These are phyloP conservation scores for Oreochromis niloticus DNA, from an alignment of 2,113 vertebrate species.

Conservation along the genomic window DNA sequence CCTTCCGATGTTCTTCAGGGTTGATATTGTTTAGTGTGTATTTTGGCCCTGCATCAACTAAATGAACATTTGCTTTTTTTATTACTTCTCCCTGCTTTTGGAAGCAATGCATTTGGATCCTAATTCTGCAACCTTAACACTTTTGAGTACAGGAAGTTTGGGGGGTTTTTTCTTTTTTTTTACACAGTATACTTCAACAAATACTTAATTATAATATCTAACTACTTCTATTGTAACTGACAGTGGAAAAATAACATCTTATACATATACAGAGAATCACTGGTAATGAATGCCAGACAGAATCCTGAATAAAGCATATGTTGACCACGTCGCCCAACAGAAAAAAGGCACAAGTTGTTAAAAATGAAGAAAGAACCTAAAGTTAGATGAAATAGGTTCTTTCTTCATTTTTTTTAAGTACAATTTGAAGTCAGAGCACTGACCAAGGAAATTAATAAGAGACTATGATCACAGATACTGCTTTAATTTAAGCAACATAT, in stretches of 20 bases:
- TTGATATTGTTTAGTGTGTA: background rate
- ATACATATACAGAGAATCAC: background rate
- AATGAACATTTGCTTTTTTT: background rate
- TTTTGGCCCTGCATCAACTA: background rate
- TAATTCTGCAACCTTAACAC: background rate
- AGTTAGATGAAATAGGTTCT: background rate
- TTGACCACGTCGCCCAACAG: background rate
- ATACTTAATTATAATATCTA: background rate
- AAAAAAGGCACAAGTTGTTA: background rate
- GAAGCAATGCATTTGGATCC: fast-evolving
- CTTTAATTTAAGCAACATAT: slow-evolving; percentile 19
- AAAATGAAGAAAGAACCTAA: background rate
- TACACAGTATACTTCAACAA: background rate
- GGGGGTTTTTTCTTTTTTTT: background rate
- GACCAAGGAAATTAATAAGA: background rate
- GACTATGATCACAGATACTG: background rate
- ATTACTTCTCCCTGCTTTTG: background rate
- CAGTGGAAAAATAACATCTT: background rate
- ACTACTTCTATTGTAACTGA: background rate
- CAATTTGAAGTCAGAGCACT: background rate
- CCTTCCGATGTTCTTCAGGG: background rate
- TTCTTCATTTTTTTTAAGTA: background rate
- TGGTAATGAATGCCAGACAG: background rate
- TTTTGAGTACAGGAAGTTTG: background rate
- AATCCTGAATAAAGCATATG: background rate